Conservation (phyloP, 2,113 vertebrate genomes). For the Corapipo altera region DNA sequence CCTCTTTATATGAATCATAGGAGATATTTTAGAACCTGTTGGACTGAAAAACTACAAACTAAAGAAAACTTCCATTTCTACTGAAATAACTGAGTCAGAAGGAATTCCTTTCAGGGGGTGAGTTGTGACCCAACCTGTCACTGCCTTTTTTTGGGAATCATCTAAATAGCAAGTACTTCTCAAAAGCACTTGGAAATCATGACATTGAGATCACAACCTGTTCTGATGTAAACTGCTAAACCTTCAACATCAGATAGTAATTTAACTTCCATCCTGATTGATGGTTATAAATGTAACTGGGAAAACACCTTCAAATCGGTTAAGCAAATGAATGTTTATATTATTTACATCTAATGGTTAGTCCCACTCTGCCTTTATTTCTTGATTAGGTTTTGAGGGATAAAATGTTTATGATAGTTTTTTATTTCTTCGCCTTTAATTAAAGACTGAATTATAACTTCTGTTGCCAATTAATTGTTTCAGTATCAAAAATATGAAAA, state of each 20-base stretch:
- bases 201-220: neutral
- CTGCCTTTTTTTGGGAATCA: neutral
- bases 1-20: neutral
- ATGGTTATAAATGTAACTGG: neutral
- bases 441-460: neutral
- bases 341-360: neutral
- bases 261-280: neutral
- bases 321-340: neutral
- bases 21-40: neutral
- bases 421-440: neutral
- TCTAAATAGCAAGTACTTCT: neutral
- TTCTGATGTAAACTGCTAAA: neutral
- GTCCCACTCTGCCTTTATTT: neutral
- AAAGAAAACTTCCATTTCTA: neutral
- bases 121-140: neutral
- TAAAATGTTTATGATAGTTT: neutral
- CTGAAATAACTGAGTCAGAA: conserved; percentile 2
- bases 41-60: neutral
- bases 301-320: neutral
- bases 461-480: neutral
- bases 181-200: neutral
- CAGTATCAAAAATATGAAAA: neutral
- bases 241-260: neutral
- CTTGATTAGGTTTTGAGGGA: neutral
- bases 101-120: neutral